phyloP scores from a whole-genome alignment of 2,797 vertebrate species.

The Dermochelys coriacea region DNA sequence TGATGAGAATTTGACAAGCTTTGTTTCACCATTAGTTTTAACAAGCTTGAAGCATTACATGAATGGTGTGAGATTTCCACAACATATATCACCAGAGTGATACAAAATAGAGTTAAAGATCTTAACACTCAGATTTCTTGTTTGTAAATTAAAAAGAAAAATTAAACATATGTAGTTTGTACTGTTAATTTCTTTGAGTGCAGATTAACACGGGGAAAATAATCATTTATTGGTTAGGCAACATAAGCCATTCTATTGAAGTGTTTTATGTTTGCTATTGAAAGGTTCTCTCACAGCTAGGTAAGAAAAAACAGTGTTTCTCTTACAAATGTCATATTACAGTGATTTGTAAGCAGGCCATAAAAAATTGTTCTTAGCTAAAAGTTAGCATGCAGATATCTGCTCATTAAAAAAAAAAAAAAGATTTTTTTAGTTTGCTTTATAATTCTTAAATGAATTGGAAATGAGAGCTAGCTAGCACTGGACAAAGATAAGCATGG shows the following conservation, averaged over 20 bases:
- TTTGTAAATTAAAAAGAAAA: too few relatives aligned
- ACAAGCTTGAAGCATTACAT: neutral
- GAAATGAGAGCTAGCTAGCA: neutral
- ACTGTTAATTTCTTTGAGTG: neutral
- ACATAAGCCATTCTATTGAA: neutral
- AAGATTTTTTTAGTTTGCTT: neutral
- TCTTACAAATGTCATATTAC: neutral
- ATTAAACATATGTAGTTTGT: too few relatives aligned
- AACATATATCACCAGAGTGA: neutral
- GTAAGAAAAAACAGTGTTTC: neutral
- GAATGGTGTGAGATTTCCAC: neutral
- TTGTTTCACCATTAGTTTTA: neutral
- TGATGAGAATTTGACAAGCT: neutral
- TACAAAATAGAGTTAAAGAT: neutral
- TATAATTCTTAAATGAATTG: conserved; percentile 13
- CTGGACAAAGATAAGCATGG: neutral
- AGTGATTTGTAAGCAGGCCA: neutral
- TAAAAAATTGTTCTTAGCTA: neutral
- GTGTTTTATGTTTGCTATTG: neutral
- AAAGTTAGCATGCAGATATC: neutral
- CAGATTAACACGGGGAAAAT: neutral
- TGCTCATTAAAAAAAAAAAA: neutral
- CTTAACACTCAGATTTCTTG: neutral
- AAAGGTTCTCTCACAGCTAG: neutral
- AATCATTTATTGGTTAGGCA: neutral